These are phyloP conservation scores for Calephelis virginiensis DNA, from an alignment of 1,140 invertebrate species.

Conservation along the genomic window DNA sequence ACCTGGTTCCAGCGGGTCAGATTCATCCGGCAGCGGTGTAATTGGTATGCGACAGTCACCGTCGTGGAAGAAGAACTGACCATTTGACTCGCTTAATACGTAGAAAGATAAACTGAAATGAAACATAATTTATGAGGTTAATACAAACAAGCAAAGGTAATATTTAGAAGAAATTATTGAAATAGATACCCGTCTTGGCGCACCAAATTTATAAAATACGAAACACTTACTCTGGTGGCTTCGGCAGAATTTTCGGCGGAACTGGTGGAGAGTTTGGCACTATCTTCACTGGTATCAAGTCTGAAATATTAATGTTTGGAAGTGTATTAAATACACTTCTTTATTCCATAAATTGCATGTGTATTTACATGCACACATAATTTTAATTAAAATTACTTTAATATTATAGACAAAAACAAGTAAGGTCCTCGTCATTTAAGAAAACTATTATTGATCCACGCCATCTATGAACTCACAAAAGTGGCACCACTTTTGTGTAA, in stretches of 20 bases:
- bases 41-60: conserved; percentile 58
- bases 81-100: conserved; percentile 62
- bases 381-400: too few relatives aligned
- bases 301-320: conserved; percentile 29
- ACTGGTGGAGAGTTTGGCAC: conserved; percentile 44
- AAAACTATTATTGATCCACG: too few relatives aligned
- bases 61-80: conserved; percentile 67
- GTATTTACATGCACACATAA: too few relatives aligned
- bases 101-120: conserved; percentile 47
- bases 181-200: too few relatives aligned
- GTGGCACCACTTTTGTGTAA: too few relatives aligned
- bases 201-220: background rate
- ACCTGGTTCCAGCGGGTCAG: conserved; percentile 21
- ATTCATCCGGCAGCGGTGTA: conserved; percentile 28
- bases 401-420: too few relatives aligned
- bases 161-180: too few relatives aligned
- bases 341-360: too few relatives aligned
- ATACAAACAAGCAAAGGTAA: too few relatives aligned
- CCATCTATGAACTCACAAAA: too few relatives aligned
- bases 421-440: too few relatives aligned
- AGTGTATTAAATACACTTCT: too few relatives aligned
- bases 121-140: background rate
- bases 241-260: conserved; percentile 48
- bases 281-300: conserved; percentile 53
- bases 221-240: conserved; percentile 52